Base-by-base conservation (phyloP, 1,140 invertebrate genomes). In the Ceratina japonica region DNA sequence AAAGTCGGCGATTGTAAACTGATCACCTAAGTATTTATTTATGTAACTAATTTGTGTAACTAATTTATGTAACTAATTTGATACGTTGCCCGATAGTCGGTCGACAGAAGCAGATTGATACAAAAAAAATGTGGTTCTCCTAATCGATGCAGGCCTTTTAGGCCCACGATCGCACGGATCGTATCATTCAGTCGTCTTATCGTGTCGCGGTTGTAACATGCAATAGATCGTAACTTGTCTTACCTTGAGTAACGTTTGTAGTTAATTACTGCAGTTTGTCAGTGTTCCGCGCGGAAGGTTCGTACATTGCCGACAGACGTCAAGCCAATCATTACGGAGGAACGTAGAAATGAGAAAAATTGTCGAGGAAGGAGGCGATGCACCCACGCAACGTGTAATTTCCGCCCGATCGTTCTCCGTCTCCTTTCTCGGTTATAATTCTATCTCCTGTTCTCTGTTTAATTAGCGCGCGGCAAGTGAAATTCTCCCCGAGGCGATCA, bases 351-450 rank as follows among this genome's bases (percentile, higher is more conserved):
- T 27, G 37, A 49, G 56, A 69, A 63, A 69, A 66, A 68, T 66
- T 15, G 20, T 0, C 16, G 31, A 68, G 20, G 54, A 61, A 59
- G 54, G 51, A 58, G 44, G 44, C 59, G 22, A 77, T 56, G 49
- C 37, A 63, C 52, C 44, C 56, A 63, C 76, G 18, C 10, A 44
- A 63, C 52, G 7, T 72, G 61, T 71, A 78, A 84, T 83, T 84
- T 80, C 72, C 18, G 58, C 75, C 63, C 56, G 63, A 22, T 68
- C 22, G 18, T 49, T 22, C 18, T 8, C 18, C 52, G 54, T 56
- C 27, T 44, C 20, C 49, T 63, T 31, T 44, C 44, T 10, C 2
- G 20, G 49, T 24, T 63, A 70, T 70, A 77, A 77, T 77, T 71
- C 58, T 56, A 58, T 65, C 51, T 44, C 18, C 15, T n/a, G 24